Percentiles rank a stretch among this genome's conserved stretches.
phyloP scores from a whole-genome alignment of 1,140 invertebrate genomes.

The Scaptomyza pallida region DNA sequence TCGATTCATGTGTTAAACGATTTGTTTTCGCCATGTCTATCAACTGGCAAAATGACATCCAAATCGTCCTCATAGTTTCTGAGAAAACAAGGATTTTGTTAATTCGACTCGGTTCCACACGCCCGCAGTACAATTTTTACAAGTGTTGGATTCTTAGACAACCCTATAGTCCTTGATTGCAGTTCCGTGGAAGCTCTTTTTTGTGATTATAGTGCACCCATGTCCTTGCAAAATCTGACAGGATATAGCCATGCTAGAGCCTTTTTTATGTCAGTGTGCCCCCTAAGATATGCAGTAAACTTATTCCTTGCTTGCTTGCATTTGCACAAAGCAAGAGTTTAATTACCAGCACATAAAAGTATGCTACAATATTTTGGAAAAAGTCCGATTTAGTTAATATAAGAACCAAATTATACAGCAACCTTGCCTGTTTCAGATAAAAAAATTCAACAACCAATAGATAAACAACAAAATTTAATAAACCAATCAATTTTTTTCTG shows the following conservation, averaged over 20 bases:
- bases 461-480: slow-evolving; percentile 18
- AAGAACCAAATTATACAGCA: background rate
- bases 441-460: background rate
- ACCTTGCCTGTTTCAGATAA: background rate
- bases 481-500: slow-evolving; percentile 42
- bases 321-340: background rate
- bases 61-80: background rate
- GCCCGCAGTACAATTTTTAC: background rate
- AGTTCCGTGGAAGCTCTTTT: background rate
- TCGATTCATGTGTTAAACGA: background rate
- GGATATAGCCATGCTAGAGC: background rate
- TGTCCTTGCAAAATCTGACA: background rate
- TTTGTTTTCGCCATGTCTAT: background rate
- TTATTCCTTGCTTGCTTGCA: background rate
- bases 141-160: background rate
- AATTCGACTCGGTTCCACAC: background rate
- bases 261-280: background rate
- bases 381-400: background rate
- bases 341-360: background rate
- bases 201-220: background rate
- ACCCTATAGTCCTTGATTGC: background rate
- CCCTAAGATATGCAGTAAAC: background rate
- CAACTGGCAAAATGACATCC: background rate
- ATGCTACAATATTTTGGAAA: background rate
- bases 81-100: background rate